These are phyloP conservation scores for Piscicola geometra DNA, from an alignment of 2,888 invertebrate species.

Conservation along the genomic window DNA sequence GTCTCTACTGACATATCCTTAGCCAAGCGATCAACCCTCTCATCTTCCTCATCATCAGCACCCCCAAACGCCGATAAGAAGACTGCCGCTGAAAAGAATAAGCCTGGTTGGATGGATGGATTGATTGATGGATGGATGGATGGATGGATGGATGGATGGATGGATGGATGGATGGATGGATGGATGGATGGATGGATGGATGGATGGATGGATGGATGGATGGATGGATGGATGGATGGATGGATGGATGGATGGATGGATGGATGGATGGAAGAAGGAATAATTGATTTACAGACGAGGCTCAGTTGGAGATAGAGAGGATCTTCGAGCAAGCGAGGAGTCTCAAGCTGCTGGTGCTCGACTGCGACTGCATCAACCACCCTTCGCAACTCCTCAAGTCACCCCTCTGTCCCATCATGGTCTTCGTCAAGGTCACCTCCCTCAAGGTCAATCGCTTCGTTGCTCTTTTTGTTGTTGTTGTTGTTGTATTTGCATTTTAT, in stretches of 20 bases:
- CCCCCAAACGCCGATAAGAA: background rate
- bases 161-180: background rate
- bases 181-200: no score
- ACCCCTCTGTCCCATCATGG: slow-evolving; percentile 30
- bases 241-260: no score
- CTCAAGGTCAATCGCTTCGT: no score
- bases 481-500: no score
- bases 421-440: slow-evolving; percentile 30
- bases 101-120: background rate
- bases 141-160: background rate
- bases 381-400: slow-evolving; percentile 30
- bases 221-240: no score
- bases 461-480: no score
- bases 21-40: background rate
- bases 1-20: slow-evolving; percentile 6
- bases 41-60: background rate
- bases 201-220: no score
- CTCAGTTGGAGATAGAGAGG: slow-evolving; percentile 29
- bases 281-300: slow-evolving; percentile 20
- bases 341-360: slow-evolving; percentile 25
- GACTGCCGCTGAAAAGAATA: background rate
- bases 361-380: slow-evolving; percentile 34
- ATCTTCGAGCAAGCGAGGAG: slow-evolving; percentile 21
- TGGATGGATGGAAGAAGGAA: no score
- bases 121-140: background rate